Evolutionary conservation across 2,113 vertebrate species (phyloP).

Genomic region (Chlamydotis undulata): DNA sequence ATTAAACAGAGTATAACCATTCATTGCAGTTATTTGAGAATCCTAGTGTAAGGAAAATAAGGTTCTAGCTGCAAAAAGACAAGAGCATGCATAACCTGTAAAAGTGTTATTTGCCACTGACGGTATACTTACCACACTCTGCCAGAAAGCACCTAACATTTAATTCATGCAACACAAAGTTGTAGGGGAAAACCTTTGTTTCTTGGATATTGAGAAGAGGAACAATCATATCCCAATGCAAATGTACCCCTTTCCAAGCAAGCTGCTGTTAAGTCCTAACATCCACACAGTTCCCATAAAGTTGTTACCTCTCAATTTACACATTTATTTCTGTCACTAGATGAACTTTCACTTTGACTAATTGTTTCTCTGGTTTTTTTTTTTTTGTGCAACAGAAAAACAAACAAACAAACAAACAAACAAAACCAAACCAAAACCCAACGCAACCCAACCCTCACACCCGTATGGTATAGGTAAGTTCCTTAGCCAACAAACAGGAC

Average conservation of each 20-base stretch:
- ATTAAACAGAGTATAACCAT: not conserved
- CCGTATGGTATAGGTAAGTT: not conserved
- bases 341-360: not conserved
- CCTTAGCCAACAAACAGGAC: not conserved
- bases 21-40: not conserved
- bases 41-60: not conserved
- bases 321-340: not conserved
- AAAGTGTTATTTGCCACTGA: not conserved
- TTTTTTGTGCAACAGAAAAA: not conserved
- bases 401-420: not conserved
- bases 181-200: not conserved
- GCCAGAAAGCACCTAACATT: not conserved
- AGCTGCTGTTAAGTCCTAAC: not conserved
- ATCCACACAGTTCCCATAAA: not conserved
- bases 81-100: not conserved
- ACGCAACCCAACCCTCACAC: not conserved
- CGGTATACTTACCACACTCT: not conserved
- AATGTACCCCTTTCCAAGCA: not conserved
- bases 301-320: not conserved
- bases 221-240: not conserved
- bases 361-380: not conserved
- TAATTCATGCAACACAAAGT: not conserved
- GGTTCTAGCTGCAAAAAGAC: not conserved
- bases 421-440: not conserved
- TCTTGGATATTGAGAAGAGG: not conserved